Conservation (phyloP, 2,113 vertebrate genomes). For the Vombatus ursinus region DNA sequence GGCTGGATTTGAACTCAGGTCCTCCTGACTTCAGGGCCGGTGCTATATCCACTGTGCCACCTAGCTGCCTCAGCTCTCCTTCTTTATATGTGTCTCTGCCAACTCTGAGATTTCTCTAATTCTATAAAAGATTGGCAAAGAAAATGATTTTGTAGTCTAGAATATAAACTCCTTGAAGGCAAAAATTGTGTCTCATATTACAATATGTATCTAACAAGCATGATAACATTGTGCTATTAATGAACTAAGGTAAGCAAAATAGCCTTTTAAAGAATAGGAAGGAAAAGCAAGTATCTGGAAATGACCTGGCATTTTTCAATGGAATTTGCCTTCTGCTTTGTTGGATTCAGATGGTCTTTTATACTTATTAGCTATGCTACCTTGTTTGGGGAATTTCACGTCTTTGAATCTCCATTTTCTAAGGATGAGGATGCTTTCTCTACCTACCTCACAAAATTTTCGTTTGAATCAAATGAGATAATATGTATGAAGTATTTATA, state of each 20-base stretch:
- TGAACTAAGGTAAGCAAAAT: neutral
- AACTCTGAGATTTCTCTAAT: neutral
- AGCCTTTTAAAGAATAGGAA: neutral
- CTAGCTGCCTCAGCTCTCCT: too few species aligned
- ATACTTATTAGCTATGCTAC: neutral
- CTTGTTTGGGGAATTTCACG: neutral
- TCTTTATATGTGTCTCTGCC: neutral
- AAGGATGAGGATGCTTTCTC: neutral
- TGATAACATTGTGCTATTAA: neutral
- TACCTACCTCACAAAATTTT: neutral
- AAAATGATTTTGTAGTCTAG: neutral
- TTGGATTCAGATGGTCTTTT: neutral
- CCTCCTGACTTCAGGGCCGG: too few species aligned
- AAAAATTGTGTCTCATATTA: neutral
- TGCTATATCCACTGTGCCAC: too few species aligned
- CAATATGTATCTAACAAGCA: neutral
- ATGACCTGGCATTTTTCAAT: neutral
- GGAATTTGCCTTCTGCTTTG: neutral
- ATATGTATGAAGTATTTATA: neutral
- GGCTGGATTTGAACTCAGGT: too few species aligned
- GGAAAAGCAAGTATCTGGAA: neutral
- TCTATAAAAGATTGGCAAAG: neutral
- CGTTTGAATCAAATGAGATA: neutral
- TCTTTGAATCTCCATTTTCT: neutral
- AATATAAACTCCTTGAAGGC: neutral